These are phyloP conservation scores for Patagioenas fasciata DNA, from an alignment of 2,113 vertebrate genomes.

Conservation along the genomic window DNA sequence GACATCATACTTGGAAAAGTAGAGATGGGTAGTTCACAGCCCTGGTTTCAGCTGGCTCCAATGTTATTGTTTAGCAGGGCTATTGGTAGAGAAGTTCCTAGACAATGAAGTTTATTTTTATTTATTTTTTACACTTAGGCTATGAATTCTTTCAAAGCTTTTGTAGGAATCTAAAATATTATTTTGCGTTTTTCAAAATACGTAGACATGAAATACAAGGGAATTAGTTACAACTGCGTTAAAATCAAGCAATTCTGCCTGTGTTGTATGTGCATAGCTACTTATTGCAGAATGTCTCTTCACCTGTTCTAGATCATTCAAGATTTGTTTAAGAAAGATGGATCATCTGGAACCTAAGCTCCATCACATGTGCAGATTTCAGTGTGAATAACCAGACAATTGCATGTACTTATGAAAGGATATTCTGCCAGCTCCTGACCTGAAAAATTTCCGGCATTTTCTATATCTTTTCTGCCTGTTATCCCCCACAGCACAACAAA, in stretches of 20 bases:
- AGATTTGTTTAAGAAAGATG: not conserved
- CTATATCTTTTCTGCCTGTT: not conserved
- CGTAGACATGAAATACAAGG: not conserved
- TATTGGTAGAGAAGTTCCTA: not conserved
- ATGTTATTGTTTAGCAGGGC: not conserved
- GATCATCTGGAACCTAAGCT: not conserved
- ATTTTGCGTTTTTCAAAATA: not conserved
- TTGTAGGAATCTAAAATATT: not conserved
- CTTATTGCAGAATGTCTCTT: not conserved
- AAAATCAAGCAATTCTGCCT: not conserved
- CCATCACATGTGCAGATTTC: not conserved
- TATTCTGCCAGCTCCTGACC: not conserved
- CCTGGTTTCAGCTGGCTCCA: not conserved
- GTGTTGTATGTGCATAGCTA: no score
- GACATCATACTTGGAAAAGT: not conserved
- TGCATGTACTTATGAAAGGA: not conserved
- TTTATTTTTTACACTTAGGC: not conserved
- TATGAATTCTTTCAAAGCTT: not conserved
- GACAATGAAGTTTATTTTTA: not conserved
- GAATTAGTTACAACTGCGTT: not conserved
- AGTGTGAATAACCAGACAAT: not conserved
- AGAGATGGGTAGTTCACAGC: not conserved
- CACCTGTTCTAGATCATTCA: not conserved
- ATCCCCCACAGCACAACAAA: not conserved
- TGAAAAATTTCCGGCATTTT: not conserved